phyloP scores from a whole-genome alignment of 2,888 invertebrate species.

The Nycteola revayana region DNA sequence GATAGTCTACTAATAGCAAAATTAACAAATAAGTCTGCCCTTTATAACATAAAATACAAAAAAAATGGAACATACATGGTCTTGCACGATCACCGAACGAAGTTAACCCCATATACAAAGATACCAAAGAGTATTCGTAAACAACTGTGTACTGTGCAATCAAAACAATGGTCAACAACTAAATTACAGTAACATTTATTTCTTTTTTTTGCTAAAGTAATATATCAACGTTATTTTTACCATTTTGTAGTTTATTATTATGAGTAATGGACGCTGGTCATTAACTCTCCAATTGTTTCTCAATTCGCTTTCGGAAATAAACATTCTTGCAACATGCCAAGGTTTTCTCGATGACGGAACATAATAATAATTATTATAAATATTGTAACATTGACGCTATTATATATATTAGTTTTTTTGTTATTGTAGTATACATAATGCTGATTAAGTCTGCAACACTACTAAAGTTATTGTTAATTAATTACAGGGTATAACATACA shows the following conservation, averaged over 20 bases:
- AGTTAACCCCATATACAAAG: not conserved
- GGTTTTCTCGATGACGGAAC: conserved; percentile 10
- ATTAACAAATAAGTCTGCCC: too few relatives aligned
- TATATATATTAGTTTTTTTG: too few relatives aligned
- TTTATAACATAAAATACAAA: too few relatives aligned
- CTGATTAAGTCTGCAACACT: too few relatives aligned
- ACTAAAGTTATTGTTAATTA: too few relatives aligned
- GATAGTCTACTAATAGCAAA: too few relatives aligned
- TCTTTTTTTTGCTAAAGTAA: not conserved
- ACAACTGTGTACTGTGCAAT: not conserved
- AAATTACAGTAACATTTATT: not conserved
- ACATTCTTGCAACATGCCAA: conserved; percentile 26
- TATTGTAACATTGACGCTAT: too few relatives aligned
- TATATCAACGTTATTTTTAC: too few relatives aligned
- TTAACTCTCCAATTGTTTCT: conserved; percentile 12
- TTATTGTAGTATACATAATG: too few relatives aligned
- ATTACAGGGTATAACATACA: too few relatives aligned
- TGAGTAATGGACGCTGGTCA: not conserved
- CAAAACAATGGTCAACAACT: not conserved
- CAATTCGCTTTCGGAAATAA: conserved; percentile 25
- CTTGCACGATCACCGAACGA: too few relatives aligned
- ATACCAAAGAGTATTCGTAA: not conserved
- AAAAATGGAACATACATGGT: too few relatives aligned
- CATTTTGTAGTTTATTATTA: not conserved
- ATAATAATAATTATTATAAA: not conserved